Percentiles rank a stretch among this genome's conserved stretches.
Conservation (phyloP, 30 jellyfish, hydroid and myxozoan genomes). For the Aurelia aurita complex sp. Pacific region DNA sequence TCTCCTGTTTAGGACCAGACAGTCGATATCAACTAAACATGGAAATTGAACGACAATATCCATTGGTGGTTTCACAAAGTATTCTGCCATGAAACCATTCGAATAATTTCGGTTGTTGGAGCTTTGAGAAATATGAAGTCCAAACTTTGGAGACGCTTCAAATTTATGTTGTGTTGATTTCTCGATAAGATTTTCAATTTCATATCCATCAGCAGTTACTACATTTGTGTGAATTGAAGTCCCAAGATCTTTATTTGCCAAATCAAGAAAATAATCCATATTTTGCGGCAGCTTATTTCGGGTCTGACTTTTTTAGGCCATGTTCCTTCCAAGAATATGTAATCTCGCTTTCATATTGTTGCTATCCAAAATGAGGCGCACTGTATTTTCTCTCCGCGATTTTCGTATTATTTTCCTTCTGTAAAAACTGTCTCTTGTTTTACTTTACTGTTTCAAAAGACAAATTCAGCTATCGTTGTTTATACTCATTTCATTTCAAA, state of each 20-base stretch:
- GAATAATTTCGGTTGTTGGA: neutral
- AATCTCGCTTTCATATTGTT: no score
- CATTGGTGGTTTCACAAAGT: slow-evolving; percentile 87
- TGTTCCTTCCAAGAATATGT: neutral
- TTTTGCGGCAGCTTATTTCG: neutral
- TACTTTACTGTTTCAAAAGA: no score
- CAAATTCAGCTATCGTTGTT: no score
- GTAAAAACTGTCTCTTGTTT: no score
- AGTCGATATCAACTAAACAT: slow-evolving; percentile 74
- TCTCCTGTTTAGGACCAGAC: slow-evolving; percentile 49
- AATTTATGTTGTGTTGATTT: neutral
- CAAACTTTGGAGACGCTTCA: neutral
- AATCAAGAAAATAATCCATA: slow-evolving; percentile 33
- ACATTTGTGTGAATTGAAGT: slow-evolving; percentile 62
- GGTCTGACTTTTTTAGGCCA: neutral
- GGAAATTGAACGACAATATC: slow-evolving; percentile 88
- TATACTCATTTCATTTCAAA: no score
- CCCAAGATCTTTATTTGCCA: slow-evolving; percentile 50
- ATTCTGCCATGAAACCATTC: slow-evolving; percentile 87
- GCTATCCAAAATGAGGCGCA: no score
- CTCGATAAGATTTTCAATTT: slow-evolving; percentile 46
- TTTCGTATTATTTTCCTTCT: no score
- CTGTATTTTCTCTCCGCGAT: no score
- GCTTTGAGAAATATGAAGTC: neutral
- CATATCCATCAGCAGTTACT: slow-evolving; percentile 80